Conservation (phyloP, 1,140 invertebrate species). For the Dreissena polymorpha region DNA sequence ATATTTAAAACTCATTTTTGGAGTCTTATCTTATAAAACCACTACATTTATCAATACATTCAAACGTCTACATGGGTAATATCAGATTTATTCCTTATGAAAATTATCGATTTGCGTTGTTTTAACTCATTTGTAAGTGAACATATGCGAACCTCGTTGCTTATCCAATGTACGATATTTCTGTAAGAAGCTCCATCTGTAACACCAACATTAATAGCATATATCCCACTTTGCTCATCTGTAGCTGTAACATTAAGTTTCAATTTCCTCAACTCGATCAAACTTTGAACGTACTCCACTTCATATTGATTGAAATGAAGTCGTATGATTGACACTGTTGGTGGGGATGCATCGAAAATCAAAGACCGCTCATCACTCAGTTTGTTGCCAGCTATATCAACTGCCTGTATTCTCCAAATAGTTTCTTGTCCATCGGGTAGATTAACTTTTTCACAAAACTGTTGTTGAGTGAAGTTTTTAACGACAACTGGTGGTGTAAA, state of each 20-base stretch:
- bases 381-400: constrained; percentile 55
- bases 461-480: constrained; percentile 25
- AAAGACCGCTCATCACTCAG: constrained; percentile 44
- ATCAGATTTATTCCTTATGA: too few relatives aligned
- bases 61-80: too few relatives aligned
- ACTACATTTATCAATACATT: too few relatives aligned
- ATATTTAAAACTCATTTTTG: too few relatives aligned
- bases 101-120: too few relatives aligned
- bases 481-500: background rate
- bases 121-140: too few relatives aligned
- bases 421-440: constrained; percentile 62
- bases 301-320: constrained; percentile 49
- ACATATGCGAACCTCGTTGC: too few relatives aligned
- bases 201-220: constrained; percentile 8
- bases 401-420: constrained; percentile 36
- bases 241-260: constrained; percentile 54
- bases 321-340: constrained; percentile 51
- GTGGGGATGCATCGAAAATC: constrained; percentile 56
- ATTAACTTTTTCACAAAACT: constrained; percentile 18
- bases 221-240: constrained; percentile 65
- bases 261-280: constrained; percentile 63
- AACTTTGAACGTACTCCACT: constrained; percentile 58
- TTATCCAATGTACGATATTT: too few relatives aligned
- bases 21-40: too few relatives aligned
- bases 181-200: too few relatives aligned